A percentile compares a stretch with the other conserved stretches of the same genome.
These are phyloP conservation scores for Heterohyrax brucei DNA, from an alignment of 2,797 vertebrate species.

Conservation along the genomic window DNA sequence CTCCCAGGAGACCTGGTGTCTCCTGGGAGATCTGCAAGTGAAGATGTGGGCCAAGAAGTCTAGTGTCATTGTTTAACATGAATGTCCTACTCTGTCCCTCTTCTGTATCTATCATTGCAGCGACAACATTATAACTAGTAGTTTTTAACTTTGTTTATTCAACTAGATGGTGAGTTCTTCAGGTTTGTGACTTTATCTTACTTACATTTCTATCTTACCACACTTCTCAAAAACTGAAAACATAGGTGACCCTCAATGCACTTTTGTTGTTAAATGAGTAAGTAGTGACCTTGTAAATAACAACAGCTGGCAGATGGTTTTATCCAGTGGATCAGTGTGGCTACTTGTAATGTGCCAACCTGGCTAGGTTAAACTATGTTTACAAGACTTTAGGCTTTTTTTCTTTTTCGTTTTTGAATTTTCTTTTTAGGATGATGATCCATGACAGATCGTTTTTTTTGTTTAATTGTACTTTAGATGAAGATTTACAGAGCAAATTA, in stretches of 20 bases:
- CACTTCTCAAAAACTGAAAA: slow-evolving; percentile 22
- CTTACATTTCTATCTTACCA: neutral
- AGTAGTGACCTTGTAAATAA: neutral
- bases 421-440: slow-evolving; percentile 29
- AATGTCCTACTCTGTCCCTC: neutral
- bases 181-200: neutral
- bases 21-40: neutral
- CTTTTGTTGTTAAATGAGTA: slow-evolving; percentile 2
- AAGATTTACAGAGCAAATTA: too few species aligned
- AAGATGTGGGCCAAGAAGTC: neutral
- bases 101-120: neutral
- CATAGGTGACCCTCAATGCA: neutral
- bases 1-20: too few species aligned
- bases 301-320: neutral
- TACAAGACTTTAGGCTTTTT: neutral
- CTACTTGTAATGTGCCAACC: neutral
- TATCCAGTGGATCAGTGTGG: neutral
- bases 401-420: neutral
- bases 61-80: neutral
- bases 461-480: too few species aligned
- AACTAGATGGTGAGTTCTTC: neutral
- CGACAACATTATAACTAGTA: neutral
- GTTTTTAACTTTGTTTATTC: slow-evolving; percentile 31
- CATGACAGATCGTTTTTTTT: neutral
- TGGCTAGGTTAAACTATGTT: neutral